These are phyloP conservation scores for Cotesia congregata DNA, from an alignment of 2,888 invertebrate species.

Conservation along the genomic window DNA sequence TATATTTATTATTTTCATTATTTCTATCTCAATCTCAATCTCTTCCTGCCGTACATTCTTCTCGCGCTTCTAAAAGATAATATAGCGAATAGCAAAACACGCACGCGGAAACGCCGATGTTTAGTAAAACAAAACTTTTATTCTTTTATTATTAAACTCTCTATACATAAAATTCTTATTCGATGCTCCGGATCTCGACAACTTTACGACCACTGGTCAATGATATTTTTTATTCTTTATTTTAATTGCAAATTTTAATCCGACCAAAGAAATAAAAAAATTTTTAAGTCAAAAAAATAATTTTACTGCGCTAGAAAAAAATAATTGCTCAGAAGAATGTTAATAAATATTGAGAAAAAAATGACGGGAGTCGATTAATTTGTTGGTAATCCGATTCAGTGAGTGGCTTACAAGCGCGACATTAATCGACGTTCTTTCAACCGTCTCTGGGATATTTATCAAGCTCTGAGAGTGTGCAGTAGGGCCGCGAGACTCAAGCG, in stretches of 20 bases:
- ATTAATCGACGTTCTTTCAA: slow-evolving; percentile 47
- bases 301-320: not conserved
- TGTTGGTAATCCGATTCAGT: slow-evolving; percentile 41
- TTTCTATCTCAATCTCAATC: slow-evolving; percentile 3
- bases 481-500: slow-evolving; percentile 25
- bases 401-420: slow-evolving; percentile 44
- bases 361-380: slow-evolving; percentile 11
- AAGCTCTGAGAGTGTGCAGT: slow-evolving; percentile 32
- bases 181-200: slow-evolving; percentile 37
- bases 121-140: slow-evolving; percentile 37
- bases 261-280: not conserved
- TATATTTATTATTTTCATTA: not conserved
- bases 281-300: not conserved
- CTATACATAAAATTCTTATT: slow-evolving; percentile 45
- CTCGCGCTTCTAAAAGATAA: not conserved
- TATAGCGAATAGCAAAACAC: not conserved
- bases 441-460: slow-evolving; percentile 46
- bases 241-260: not conserved
- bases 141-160: slow-evolving; percentile 23
- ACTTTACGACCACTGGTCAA: slow-evolving; percentile 50
- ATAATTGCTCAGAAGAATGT: slow-evolving; percentile 25
- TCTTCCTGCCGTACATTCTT: slow-evolving; percentile 10
- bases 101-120: slow-evolving; percentile 26
- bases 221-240: slow-evolving; percentile 41
- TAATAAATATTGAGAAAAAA: slow-evolving; percentile 31